These are phyloP conservation scores for Bovichtus variegatus DNA, from an alignment of 2,797 vertebrate species.

Conservation along the genomic window DNA sequence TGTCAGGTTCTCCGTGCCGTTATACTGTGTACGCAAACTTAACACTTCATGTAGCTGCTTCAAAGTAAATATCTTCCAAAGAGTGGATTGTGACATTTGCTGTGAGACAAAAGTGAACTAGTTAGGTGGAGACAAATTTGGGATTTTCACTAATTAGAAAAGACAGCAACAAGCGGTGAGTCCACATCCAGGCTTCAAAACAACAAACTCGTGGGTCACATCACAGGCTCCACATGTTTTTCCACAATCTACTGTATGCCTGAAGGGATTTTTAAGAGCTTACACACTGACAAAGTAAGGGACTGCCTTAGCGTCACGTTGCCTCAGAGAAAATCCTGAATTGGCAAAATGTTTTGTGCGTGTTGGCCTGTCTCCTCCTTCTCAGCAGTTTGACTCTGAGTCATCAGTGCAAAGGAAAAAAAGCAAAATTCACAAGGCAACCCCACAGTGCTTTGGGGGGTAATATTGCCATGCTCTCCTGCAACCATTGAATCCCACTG, in stretches of 20 bases:
- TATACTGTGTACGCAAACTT: conserved; percentile 23
- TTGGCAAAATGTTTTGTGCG: conserved; percentile 26
- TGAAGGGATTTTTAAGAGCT: conserved; percentile 20
- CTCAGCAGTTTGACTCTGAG: conserved; percentile 34
- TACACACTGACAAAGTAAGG: conserved; percentile 12
- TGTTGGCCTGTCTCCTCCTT: conserved; percentile 31
- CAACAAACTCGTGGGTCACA: conserved; percentile 31
- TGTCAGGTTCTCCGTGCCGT: neutral
- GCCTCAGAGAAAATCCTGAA: conserved; percentile 42
- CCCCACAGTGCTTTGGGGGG: conserved; percentile 50
- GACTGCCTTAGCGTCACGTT: conserved; percentile 18
- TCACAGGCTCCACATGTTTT: conserved; percentile 18
- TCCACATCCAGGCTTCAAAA: conserved; percentile 25
- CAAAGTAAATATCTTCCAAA: conserved; percentile 38
- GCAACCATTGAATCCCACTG: conserved; percentile 63
- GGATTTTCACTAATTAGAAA: conserved; percentile 46
- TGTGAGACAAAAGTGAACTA: conserved; percentile 20
- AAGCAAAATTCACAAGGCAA: conserved; percentile 56
- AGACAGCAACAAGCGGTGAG: conserved; percentile 10
- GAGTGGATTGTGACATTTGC: conserved; percentile 19
- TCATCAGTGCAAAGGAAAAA: conserved; percentile 63
- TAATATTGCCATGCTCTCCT: conserved; percentile 68
- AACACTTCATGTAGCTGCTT: conserved; percentile 28
- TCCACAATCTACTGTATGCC: conserved; percentile 10
- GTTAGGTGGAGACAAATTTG: conserved; percentile 25